Conservation (phyloP, 2,888 invertebrate genomes). For the Polyommatus iphigenia region DNA sequence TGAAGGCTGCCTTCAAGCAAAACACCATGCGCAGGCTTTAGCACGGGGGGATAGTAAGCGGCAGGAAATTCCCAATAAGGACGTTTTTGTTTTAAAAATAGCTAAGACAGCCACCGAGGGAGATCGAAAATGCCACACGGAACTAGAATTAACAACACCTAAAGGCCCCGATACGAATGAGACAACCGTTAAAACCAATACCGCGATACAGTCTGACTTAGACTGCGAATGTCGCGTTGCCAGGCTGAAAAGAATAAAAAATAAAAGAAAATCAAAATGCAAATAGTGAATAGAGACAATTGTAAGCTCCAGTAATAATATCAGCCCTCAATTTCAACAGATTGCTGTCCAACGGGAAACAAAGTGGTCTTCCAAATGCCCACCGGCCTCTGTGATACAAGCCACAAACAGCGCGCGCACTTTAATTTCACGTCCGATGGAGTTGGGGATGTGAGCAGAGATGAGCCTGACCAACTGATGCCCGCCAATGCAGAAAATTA, state of each 20-base stretch:
- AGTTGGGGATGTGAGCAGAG: constrained; percentile 64
- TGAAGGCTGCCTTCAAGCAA: constrained; percentile 63
- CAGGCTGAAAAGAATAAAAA: constrained; percentile 51
- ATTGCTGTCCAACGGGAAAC: constrained; percentile 76
- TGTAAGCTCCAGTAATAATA: not conserved
- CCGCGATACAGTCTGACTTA: constrained; percentile 61
- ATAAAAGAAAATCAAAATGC: constrained; percentile 45
- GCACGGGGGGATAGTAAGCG: constrained; percentile 60
- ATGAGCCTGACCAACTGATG: constrained; percentile 62
- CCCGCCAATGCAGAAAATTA: constrained; percentile 56
- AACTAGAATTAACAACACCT: constrained; percentile 84
- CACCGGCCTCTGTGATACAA: constrained; percentile 60
- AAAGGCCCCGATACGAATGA: constrained; percentile 80
- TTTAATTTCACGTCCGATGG: constrained; percentile 70
- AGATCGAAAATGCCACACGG: constrained; percentile 82
- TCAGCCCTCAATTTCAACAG: constrained; percentile 49
- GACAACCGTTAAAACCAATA: constrained; percentile 64
- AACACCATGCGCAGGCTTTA: constrained; percentile 59
- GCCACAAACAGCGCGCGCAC: constrained; percentile 68
- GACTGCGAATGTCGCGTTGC: constrained; percentile 62
- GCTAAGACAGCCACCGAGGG: constrained; percentile 84
- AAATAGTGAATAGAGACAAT: not conserved
- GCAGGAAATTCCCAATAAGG: constrained; percentile 73
- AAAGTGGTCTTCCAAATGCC: constrained; percentile 74
- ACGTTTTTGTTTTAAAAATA: constrained; percentile 83